These are phyloP conservation scores for Channa maculata DNA, from an alignment of 2,113 vertebrate species.

Conservation along the genomic window DNA sequence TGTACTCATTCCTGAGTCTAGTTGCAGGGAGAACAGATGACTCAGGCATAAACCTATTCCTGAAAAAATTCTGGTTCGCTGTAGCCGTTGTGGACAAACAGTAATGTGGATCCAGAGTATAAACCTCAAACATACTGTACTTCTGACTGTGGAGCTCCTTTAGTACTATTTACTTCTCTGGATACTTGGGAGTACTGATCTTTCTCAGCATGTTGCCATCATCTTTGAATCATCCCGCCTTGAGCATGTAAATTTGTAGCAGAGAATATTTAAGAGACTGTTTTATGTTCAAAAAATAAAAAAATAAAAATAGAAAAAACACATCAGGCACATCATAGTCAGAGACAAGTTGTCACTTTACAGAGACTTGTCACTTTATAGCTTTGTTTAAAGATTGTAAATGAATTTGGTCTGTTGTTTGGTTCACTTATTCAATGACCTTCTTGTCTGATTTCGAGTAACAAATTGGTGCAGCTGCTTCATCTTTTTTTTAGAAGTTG, in stretches of 20 bases:
- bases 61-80: slow-evolving; percentile 12
- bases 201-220: slow-evolving; percentile 52
- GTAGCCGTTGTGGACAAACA: slow-evolving; percentile 18
- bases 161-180: slow-evolving; percentile 1
- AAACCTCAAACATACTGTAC: slow-evolving; percentile 19
- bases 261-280: slow-evolving; percentile 31
- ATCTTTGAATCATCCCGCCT: slow-evolving; percentile 35
- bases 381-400: slow-evolving; percentile 44
- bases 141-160: slow-evolving; percentile 15
- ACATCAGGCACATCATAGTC: slow-evolving; percentile 14
- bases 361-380: slow-evolving; percentile 47
- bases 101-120: slow-evolving; percentile 21
- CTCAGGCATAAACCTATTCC: slow-evolving; percentile 8
- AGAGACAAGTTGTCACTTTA: slow-evolving; percentile 54
- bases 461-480: slow-evolving; percentile 47
- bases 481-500: slow-evolving; percentile 50
- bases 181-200: slow-evolving; percentile 36
- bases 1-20: slow-evolving; percentile 18
- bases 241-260: slow-evolving; percentile 11
- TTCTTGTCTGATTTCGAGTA: slow-evolving; percentile 44
- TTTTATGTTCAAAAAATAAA: slow-evolving; percentile 37
- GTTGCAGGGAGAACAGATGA: slow-evolving; percentile 20
- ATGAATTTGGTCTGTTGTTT: slow-evolving; percentile 58
- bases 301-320: slow-evolving; percentile 29
- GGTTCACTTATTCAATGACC: slow-evolving; percentile 48